Percentiles rank a stretch among this genome's conserved stretches.
Conservation (phyloP, 2,888 invertebrate species). For the Suillia variegata region DNA sequence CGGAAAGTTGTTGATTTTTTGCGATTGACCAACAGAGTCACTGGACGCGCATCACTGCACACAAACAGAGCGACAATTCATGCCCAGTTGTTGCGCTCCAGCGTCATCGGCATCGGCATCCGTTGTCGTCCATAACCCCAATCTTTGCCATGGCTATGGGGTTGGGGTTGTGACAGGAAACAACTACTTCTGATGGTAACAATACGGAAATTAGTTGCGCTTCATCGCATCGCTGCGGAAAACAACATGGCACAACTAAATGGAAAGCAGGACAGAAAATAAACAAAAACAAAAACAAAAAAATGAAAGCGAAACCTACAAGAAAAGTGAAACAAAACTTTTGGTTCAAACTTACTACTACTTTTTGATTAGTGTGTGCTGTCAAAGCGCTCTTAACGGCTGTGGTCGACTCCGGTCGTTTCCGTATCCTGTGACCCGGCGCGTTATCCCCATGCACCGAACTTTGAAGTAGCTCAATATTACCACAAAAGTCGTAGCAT, state of each 20-base stretch:
- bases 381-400: background rate
- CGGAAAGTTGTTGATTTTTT: too few species aligned
- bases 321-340: background rate
- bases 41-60: too few species aligned
- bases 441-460: too few species aligned
- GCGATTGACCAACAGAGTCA: too few species aligned
- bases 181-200: constrained; percentile 1
- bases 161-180: background rate
- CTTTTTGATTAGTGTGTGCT: constrained; percentile 2
- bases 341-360: background rate
- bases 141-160: too few species aligned
- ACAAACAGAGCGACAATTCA: too few species aligned
- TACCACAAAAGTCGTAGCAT: too few species aligned
- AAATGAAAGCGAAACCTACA: background rate
- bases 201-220: constrained; percentile 3
- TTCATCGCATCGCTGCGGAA: background rate
- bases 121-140: too few species aligned
- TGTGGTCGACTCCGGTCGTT: background rate
- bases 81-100: too few species aligned
- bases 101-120: too few species aligned
- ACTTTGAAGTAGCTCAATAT: too few species aligned
- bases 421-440: background rate
- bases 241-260: background rate
- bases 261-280: background rate
- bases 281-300: background rate